These are phyloP conservation scores for Paralichthys olivaceus DNA, from an alignment of 2,113 vertebrate species.

Conservation along the genomic window DNA sequence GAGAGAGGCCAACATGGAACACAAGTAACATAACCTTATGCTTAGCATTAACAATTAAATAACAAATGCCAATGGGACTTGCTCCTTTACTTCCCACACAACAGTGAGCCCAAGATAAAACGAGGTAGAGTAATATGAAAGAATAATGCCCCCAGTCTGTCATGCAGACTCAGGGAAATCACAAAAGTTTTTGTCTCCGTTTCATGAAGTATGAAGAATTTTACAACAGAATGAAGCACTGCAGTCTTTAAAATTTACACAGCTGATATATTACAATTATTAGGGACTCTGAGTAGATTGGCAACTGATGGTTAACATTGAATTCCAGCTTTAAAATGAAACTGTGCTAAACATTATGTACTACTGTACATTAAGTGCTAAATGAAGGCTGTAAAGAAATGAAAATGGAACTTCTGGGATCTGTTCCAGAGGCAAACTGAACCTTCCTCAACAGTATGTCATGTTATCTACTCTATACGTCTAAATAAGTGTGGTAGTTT, in stretches of 20 bases:
- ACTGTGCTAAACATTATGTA: neutral
- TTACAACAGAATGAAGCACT: neutral
- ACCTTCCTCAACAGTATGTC: neutral
- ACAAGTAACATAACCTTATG: conserved; percentile 80
- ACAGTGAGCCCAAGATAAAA: conserved; percentile 53
- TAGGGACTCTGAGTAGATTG: neutral
- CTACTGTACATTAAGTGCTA: neutral
- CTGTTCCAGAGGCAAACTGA: neutral
- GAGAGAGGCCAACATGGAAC: conserved; percentile 75
- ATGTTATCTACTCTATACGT: neutral
- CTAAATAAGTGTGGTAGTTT: neutral
- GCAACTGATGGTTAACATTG: neutral
- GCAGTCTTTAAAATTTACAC: neutral
- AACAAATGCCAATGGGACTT: conserved; percentile 74
- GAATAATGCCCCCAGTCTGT: conserved; percentile 30
- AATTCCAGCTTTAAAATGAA: neutral
- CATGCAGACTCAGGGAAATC: conserved; percentile 24
- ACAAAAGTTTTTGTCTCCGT: conserved; percentile 8
- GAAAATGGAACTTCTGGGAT: neutral
- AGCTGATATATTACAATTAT: neutral
- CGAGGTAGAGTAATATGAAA: conserved; percentile 25
- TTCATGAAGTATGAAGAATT: conserved; percentile 24
- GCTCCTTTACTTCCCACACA: conserved; percentile 62
- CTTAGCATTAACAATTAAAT: conserved; percentile 85
- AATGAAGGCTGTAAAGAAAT: neutral